These are phyloP conservation scores for Gisinianus flammeolus DNA, from an alignment of 2,888 invertebrate genomes.

Conservation along the genomic window DNA sequence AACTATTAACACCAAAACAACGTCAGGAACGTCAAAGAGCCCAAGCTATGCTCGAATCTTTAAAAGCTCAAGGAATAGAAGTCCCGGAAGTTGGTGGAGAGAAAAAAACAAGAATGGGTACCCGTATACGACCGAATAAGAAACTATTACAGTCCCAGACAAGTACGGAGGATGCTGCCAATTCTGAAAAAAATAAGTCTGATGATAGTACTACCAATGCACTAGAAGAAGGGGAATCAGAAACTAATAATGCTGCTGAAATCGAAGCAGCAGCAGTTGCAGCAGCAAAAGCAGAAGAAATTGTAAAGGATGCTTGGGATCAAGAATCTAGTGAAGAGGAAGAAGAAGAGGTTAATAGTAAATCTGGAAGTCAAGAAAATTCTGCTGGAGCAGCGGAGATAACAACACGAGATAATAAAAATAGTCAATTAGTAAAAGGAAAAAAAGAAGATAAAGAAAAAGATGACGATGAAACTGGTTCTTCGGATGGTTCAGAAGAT, in stretches of 20 bases:
- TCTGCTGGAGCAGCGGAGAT: not conserved
- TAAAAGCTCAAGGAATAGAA: constrained; percentile 87
- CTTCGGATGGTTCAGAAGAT: constrained; percentile 64
- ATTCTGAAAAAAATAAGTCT: constrained; percentile 21
- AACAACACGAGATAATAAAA: not conserved
- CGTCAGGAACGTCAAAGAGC: constrained; percentile 88
- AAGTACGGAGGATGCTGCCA: constrained; percentile 45
- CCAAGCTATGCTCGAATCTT: constrained; percentile 83
- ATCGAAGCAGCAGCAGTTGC: constrained; percentile 44
- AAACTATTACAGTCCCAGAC: constrained; percentile 68
- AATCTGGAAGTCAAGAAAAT: constrained; percentile 32
- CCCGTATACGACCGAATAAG: constrained; percentile 75
- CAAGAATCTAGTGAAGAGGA: constrained; percentile 73
- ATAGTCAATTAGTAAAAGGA: not conserved
- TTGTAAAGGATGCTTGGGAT: constrained; percentile 86
- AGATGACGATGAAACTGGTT: constrained; percentile 62
- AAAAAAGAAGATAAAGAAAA: constrained; percentile 29
- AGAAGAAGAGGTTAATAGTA: constrained; percentile 46
- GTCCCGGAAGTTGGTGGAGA: constrained; percentile 71
- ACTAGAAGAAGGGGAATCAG: constrained; percentile 51
- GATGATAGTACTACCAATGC: constrained; percentile 46
- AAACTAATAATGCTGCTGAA: constrained; percentile 61
- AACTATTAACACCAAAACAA: constrained; percentile 89
- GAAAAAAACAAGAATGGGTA: constrained; percentile 68
- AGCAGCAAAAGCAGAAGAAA: constrained; percentile 64